These are phyloP conservation scores for Pristiophorus japonicus DNA, from an alignment of 2,113 vertebrate genomes.

Conservation along the genomic window DNA sequence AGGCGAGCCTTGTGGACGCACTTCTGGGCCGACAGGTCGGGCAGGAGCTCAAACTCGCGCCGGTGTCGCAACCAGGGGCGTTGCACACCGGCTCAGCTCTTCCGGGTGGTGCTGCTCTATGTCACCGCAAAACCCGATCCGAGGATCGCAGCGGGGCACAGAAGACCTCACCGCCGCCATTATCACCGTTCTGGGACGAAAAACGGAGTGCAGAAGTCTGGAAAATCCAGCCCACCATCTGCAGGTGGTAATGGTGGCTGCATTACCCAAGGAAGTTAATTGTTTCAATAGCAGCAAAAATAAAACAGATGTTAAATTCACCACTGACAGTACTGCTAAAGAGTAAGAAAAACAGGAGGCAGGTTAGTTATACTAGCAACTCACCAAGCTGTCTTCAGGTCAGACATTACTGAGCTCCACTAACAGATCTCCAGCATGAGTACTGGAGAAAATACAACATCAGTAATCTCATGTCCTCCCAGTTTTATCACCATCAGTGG, in stretches of 20 bases:
- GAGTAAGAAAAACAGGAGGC: not conserved
- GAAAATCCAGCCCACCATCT: too few relatives aligned
- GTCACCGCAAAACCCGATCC: too few relatives aligned
- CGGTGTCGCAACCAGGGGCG: too few relatives aligned
- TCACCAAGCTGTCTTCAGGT: not conserved
- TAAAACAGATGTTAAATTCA: not conserved
- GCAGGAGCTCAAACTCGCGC: too few relatives aligned
- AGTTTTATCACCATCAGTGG: not conserved
- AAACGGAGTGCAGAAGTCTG: too few relatives aligned
- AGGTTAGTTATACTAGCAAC: not conserved
- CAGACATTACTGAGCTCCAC: not conserved
- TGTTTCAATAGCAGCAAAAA: not conserved
- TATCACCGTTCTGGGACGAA: too few relatives aligned
- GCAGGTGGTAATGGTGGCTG: not conserved
- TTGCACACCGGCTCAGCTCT: too few relatives aligned
- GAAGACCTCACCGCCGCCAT: too few relatives aligned
- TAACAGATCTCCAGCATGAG: not conserved
- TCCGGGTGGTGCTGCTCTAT: too few relatives aligned
- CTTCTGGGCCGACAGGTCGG: too few relatives aligned
- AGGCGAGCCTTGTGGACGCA: too few relatives aligned
- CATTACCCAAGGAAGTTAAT: not conserved
- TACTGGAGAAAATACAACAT: not conserved
- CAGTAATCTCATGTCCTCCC: not conserved
- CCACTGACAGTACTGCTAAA: not conserved
- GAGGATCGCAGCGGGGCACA: too few relatives aligned